Base-by-base conservation (phyloP, 1,140 invertebrate species). In the Anoplophora glabripennis region DNA sequence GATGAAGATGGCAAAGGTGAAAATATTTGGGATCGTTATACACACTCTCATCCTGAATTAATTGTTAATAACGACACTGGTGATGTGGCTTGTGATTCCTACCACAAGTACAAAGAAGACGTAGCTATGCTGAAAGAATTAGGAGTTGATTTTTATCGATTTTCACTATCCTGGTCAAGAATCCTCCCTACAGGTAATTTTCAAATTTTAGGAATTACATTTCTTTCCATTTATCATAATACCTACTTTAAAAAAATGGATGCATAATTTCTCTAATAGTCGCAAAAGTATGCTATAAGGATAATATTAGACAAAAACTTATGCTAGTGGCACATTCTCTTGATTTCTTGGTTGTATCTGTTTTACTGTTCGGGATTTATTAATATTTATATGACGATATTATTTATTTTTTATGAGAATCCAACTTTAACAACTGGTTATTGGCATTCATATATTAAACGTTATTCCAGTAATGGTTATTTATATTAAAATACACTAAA, bases 131-230 rank as follows among this genome's bases (percentile, higher is more conserved):
- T 81, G 8, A 78, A 79, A 54, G 53, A 72, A 7, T 56, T 81
- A 3, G 76, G 75, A 14, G 79, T 53, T 8, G 11, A 15, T 40
- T 77, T 73, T 49, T 80, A 80, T 53, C 71, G 84, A 18, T 79
- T 85, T 66, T 87, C 84, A 0, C 73, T 87, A 53, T 81, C 82
- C 9, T 87, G 84, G 84, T 57, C 80, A 3, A 65, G 82, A 33
- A 49, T 71, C 9, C 49, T 71, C 34, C 69, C 69, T 12, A 54
- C 34, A n/a, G 69, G 69, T 44, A 14, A n/a, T n/a, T 34, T 48
- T 21, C 34, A 35, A 3, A 28, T 34, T 15, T 21, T 10, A 11
- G 10, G 8, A 42, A 5, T n/a, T n/a, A n/a, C n/a, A n/a, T n/a
- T n/a, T n/a, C n/a, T n/a, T n/a, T n/a, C n/a, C n/a, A n/a, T n/a